Conservation (phyloP, 30 jellyfish, hydroid and myxozoan genomes). For the Hydra vulgaris region DNA sequence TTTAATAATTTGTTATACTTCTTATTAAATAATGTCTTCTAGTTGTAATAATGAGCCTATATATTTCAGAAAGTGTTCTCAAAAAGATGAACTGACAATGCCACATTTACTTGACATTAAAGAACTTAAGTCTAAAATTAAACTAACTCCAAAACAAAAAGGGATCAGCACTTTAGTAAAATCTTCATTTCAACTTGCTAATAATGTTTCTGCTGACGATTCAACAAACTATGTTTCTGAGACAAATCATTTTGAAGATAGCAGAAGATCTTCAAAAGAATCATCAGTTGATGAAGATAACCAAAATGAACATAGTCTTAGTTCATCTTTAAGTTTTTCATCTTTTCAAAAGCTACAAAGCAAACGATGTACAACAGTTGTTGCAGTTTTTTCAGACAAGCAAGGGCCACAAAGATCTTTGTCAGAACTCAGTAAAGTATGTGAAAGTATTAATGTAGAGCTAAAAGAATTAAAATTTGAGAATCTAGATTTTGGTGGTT, state of each 20-base stretch:
- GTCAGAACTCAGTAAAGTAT: conserved; percentile 44
- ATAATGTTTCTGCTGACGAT: conserved; percentile 13
- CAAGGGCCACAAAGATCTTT: conserved; percentile 47
- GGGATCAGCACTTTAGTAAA: conserved; percentile 20
- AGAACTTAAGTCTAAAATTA: neutral
- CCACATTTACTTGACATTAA: neutral
- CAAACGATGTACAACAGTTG: conserved; percentile 44
- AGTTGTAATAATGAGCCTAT: neutral
- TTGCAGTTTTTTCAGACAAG: conserved; percentile 68
- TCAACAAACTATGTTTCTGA: conserved; percentile 3
- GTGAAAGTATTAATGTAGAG: conserved; percentile 52
- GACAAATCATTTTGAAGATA: conserved; percentile 10
- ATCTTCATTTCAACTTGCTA: conserved; percentile 28
- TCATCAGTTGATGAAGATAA: conserved; percentile 14
- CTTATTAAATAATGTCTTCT: too few species aligned
- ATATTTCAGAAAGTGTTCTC: neutral
- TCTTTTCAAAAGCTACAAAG: conserved; percentile 32
- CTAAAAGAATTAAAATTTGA: conserved; percentile 49
- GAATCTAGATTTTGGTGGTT: conserved; percentile 85
- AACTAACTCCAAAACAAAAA: conserved; percentile 3
- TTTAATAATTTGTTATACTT: too few species aligned
- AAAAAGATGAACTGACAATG: neutral
- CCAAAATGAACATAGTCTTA: conserved; percentile 9
- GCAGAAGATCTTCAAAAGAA: neutral
- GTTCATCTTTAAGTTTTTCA: conserved; percentile 25